Evolutionary conservation across 1,140 invertebrate genomes (phyloP), one percentile per base, ranked within the genome.

Genomic region (Drosophila elegans): DNA sequence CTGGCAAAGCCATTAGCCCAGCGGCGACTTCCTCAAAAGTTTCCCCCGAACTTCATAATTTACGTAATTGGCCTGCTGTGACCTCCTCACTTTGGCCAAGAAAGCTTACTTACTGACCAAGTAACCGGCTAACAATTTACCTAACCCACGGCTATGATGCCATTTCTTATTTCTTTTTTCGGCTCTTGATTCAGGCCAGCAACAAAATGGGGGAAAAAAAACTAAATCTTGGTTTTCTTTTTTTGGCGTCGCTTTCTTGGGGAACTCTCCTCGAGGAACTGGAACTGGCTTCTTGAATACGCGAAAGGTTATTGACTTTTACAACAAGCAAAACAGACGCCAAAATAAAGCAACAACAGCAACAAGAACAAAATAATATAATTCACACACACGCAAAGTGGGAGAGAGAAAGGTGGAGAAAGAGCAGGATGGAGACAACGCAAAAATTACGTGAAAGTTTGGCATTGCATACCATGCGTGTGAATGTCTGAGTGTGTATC

Each of bases 361-460:
- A 39, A n/a, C 44, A 52, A n/a, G 27, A 64, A 64, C 34, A 66
- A 79, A 80, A 89, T 89, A 88, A 89, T 89, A 89, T 84, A 89
- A 88, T 89, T 83, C 83, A 72, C 78, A 82, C 64, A 71, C 78
- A 85, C 36, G 27, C 46, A 72, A 5, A 67, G 3, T 36, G 16
- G 10, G 49, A 62, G 38, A 12, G 41, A 60, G 27, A 75, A 27
- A 60, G 60, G 54, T 57, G 62, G 61, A 52, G 59, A 16, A 12
- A 36, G 34, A 38, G 42, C 32, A 21, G 39, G 44, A 51, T 9
- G 6, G 76, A 64, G 51, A 66, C 45, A 80, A 44, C 62, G 71
- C 79, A 86, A 68, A 80, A 90, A 88, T 90, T 90, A 90, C 88
- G 88, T 90, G 88, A 90, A 90, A 90, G 86, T 90, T 90, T 86